Percentiles rank a stretch among this genome's conserved stretches.
These are phyloP conservation scores for Melangyna quadrimaculata DNA, from an alignment of 2,888 invertebrate species.

Conservation along the genomic window DNA sequence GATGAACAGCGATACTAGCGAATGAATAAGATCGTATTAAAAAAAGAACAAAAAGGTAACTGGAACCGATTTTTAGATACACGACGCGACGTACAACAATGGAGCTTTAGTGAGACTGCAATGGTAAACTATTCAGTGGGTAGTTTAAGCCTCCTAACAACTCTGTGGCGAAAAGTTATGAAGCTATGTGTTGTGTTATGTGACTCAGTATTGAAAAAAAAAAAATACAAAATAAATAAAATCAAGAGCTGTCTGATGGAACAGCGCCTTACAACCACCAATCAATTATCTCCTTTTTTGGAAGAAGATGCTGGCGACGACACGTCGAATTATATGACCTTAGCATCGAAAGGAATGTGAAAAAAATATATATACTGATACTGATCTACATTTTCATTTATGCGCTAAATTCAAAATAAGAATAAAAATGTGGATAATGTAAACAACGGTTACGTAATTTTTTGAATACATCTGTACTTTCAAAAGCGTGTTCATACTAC, in stretches of 20 bases:
- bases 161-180: slow-evolving; percentile 10
- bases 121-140: slow-evolving; percentile 48
- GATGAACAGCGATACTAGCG: neutral
- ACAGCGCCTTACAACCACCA: neutral
- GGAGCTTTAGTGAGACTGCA: slow-evolving; percentile 60
- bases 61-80: slow-evolving; percentile 43
- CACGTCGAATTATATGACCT: slow-evolving; percentile 23
- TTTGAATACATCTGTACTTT: slow-evolving; percentile 4
- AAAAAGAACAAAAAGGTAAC: slow-evolving; percentile 21
- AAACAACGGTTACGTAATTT: slow-evolving; percentile 52
- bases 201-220: slow-evolving; percentile 32
- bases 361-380: neutral
- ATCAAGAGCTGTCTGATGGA: neutral
- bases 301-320: slow-evolving; percentile 1
- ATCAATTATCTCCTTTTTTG: slow-evolving; percentile 29
- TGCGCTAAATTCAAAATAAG: slow-evolving; percentile 15
- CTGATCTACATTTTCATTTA: slow-evolving; percentile 8
- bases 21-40: slow-evolving; percentile 30
- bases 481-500: neutral
- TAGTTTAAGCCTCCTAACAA: slow-evolving; percentile 40
- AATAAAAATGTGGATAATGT: slow-evolving; percentile 23
- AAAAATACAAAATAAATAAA: neutral
- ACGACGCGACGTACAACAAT: slow-evolving; percentile 41
- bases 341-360: slow-evolving; percentile 36
- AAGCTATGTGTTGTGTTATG: slow-evolving; percentile 1